Evolutionary conservation across 2,113 vertebrate genomes (phyloP), one percentile per base, ranked within the genome.

Genomic region (Lonchura striata): DNA sequence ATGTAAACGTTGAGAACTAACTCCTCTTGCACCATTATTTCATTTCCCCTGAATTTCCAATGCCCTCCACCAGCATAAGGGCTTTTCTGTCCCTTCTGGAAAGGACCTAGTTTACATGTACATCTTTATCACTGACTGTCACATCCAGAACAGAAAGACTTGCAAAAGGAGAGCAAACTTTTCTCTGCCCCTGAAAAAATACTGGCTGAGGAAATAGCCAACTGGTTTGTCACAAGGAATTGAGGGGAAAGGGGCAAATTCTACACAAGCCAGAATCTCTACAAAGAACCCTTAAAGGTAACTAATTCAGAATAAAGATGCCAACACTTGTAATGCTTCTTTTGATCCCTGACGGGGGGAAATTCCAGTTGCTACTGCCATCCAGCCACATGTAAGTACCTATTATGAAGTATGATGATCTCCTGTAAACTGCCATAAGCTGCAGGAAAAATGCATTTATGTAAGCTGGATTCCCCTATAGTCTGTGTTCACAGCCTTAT

Each of bases 351-450:
- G 72, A 76, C 41, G 65, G 44, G 52, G 83, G 86, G 81, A 84
- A 94, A 94, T 91, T 92, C 92, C 72, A 71, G 31, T n/a, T 64
- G 83, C 89, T 95, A 94, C 53, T 95, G 81, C 57, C 56, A 63
- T 57, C 41, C 20, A 77, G 35, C 31, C n/a, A 79, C 50, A 21
- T 1, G 11, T 16, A 78, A 90, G 37, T 24, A 68, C 33, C 53
- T 39, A 20, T 35, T 49, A 75, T 9, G 47, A 77, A 66, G 52
- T 18, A 56, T 6, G 30, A 78, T 30, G 50, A 75, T 46, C 57
- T 47, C 50, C 71, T 82, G n/a, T 47, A 91, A 90, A 66, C 64
- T 56, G 81, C 92, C 76, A 53, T 1, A 2, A 92, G 57, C 61
- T 57, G 60, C 39, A 87, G 77, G 46, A 64, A 82, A 87, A 49